phyloP scores from a whole-genome alignment of 2,113 vertebrate species.

The Psophia crepitans region DNA sequence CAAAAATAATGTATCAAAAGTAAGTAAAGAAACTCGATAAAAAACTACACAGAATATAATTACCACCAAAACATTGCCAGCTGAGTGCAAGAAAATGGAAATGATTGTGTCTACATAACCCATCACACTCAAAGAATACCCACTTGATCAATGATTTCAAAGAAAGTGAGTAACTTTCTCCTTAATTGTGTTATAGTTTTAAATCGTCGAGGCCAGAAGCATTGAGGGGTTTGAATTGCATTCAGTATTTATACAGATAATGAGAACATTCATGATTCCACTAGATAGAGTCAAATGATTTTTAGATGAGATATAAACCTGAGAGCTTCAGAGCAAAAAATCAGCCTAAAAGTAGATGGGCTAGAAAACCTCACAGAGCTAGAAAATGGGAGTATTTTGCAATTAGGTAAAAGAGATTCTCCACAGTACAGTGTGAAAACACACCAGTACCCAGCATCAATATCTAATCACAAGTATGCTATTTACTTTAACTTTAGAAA shows the following conservation, averaged over 20 bases:
- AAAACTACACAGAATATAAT: neutral
- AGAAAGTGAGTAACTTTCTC: neutral
- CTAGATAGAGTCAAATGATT: neutral
- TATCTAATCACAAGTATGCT: neutral
- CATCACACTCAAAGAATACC: neutral
- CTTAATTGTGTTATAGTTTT: neutral
- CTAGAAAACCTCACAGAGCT: neutral
- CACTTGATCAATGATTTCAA: neutral
- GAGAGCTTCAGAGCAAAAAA: neutral
- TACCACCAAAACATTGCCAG: neutral
- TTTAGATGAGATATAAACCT: neutral
- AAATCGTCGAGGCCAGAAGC: neutral
- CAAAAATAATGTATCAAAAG: slow-evolving; percentile 5
- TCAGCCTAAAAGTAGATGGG: neutral
- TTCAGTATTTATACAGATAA: neutral
- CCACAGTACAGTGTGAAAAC: neutral
- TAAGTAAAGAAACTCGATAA: neutral
- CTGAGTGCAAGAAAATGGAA: neutral
- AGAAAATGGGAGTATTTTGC: neutral
- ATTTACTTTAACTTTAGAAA: neutral
- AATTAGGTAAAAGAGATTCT: neutral
- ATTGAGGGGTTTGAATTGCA: neutral
- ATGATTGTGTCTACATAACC: neutral
- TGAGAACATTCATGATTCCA: neutral
- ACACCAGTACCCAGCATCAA: neutral